Base-by-base conservation (phyloP, 1,140 invertebrate species). In the Aphelinus certus region DNA sequence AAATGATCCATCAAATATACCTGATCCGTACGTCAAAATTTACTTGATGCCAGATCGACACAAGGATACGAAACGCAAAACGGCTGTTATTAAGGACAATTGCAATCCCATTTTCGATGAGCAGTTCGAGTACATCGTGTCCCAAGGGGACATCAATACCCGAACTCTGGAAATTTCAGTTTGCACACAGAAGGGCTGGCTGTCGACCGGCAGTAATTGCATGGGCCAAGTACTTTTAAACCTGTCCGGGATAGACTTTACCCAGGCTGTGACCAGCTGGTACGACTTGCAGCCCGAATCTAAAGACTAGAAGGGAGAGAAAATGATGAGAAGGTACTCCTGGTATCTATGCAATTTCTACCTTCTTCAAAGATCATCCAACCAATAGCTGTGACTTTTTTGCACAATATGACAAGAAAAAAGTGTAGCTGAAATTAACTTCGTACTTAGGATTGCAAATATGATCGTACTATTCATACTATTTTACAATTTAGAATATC, bases 11-110 rank as follows among this genome's bases (percentile, higher is more conserved):
- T 91, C 91, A 67, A 95, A 96, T 83, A 93, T 97, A 79, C 96
- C 97, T 1, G 97, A 98, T 89, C 96, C 97, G 0, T 98, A 98
- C 84, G 96, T 98, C 0, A 97, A 97, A 83, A 86, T 98, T 42
- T 97, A 98, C 85, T 89, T 98, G 55, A 87, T 98, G 55, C 97
- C 97, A 0, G 96, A 97, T 77, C 90, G 93, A 51, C 91, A 93
- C 45, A 96, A 95, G 86, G 94, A 96, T 79, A 93, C 93, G 0
- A 98, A 98, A 87, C 91, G 95, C 49, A 98, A 98, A 88, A 98
- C 97, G 9, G 91, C 91, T 79, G 93, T 94, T 42, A 89, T 95
- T 69, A 95, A 96, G 83, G 95, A 98, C 82, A 95, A 94, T 81
- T 96, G 95, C 76, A 97, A 96, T 89, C 96, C 96, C 0, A 90